These are phyloP conservation scores for Arbacia lixula DNA, from an alignment of 53 echinoderm and acorn worm genomes.

Conservation along the genomic window DNA sequence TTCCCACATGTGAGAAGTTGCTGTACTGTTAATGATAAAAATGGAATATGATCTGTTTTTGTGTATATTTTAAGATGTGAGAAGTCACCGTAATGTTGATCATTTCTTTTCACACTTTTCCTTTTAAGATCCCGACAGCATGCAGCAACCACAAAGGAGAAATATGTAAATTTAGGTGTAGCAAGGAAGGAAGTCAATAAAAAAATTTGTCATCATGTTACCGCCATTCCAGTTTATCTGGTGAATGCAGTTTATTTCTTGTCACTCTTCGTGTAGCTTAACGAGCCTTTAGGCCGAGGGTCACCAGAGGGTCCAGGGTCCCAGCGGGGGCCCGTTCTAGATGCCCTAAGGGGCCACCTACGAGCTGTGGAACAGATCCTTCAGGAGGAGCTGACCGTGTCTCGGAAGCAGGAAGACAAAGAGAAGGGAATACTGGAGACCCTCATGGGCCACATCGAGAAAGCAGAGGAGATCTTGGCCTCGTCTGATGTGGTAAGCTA, in stretches of 20 bases:
- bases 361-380: slow-evolving; percentile 22
- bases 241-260: neutral
- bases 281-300: neutral
- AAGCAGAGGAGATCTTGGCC: slow-evolving; percentile 35
- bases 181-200: neutral
- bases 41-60: too few relatives aligned
- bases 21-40: too few relatives aligned
- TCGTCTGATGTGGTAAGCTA: neutral
- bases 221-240: too few relatives aligned
- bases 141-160: too few relatives aligned
- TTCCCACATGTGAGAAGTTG: too few relatives aligned
- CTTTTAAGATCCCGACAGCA: too few relatives aligned
- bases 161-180: too few relatives aligned
- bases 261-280: neutral
- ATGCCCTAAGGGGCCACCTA: slow-evolving; percentile 11
- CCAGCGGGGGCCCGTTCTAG: slow-evolving; percentile 12
- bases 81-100: too few relatives aligned
- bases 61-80: too few relatives aligned
- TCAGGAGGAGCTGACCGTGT: slow-evolving; percentile 23
- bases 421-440: slow-evolving; percentile 23
- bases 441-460: slow-evolving; percentile 36
- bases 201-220: too few relatives aligned
- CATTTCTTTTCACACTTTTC: too few relatives aligned
- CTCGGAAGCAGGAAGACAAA: slow-evolving; percentile 5
- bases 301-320: slow-evolving; percentile 11